A percentile compares a stretch with the other conserved stretches of the same genome.
Evolutionary conservation across 2,888 invertebrate genomes (phyloP).

Genomic region (Hemistola chrysoprasaria): DNA sequence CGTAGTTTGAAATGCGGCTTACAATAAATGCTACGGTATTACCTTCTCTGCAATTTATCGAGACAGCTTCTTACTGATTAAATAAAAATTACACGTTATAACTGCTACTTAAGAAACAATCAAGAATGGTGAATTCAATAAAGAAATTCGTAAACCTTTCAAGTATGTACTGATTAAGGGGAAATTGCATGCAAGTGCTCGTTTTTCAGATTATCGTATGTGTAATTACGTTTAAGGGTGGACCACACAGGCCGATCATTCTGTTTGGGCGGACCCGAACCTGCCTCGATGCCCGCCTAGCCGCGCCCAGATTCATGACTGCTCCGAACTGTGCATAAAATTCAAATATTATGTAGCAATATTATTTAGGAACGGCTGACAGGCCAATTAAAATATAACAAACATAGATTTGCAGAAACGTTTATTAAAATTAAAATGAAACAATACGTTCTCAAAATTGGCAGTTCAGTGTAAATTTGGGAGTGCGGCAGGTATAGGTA

Average conservation of each 20-base stretch:
- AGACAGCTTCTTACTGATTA: conserved; percentile 8
- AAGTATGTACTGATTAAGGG: no score
- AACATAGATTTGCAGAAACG: not conserved
- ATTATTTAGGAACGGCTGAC: no score
- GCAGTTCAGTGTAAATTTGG: no score
- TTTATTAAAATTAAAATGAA: no score
- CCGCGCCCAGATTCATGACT: conserved; percentile 40
- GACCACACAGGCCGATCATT: conserved; percentile 62
- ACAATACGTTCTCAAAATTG: no score
- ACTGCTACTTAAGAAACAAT: conserved; percentile 1
- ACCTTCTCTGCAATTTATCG: no score
- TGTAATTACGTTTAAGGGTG: conserved; percentile 21
- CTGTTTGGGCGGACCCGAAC: conserved; percentile 44
- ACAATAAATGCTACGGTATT: no score
- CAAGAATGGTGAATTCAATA: conserved; percentile 3
- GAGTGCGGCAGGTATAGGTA: no score
- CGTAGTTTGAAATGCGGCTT: no score
- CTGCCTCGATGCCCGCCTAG: conserved; percentile 50
- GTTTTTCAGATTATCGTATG: conserved; percentile 25
- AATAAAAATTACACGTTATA: conserved; percentile 8
- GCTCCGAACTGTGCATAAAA: conserved; percentile 26
- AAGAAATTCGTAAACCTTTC: conserved; percentile 2
- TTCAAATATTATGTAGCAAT: conserved; percentile 23
- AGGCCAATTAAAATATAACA: conserved; percentile 5
- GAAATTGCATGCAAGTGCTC: no score